Evolutionary conservation across 1,140 invertebrate genomes (phyloP).

Genomic region (Idris sp.): DNA sequence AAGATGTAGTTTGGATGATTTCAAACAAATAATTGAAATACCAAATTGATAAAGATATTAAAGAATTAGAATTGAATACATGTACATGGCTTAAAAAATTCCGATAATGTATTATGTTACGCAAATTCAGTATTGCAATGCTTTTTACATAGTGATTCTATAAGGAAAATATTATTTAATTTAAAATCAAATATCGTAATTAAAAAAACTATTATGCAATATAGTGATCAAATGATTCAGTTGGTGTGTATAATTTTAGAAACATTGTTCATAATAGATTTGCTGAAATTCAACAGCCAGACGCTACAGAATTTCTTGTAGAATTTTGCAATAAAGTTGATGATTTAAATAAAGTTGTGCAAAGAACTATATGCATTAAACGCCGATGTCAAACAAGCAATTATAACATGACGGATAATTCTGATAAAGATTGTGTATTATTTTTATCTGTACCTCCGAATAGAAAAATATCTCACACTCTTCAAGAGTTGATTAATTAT

Average conservation of each 20-base stretch:
- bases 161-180: neutral
- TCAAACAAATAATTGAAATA: too few species aligned
- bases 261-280: neutral
- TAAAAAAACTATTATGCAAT: neutral
- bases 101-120: slow-evolving; percentile 7
- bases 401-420: neutral
- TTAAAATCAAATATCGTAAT: slow-evolving; percentile 1
- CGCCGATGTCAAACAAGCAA: neutral
- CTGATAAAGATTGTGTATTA: neutral
- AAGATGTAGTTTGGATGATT: too few species aligned
- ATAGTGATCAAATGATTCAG: neutral
- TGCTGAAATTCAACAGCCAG: neutral
- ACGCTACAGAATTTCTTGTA: neutral
- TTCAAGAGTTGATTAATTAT: slow-evolving; percentile 4
- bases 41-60: too few species aligned
- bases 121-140: slow-evolving; percentile 9
- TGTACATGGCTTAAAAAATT: too few species aligned
- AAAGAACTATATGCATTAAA: neutral
- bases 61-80: too few species aligned
- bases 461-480: neutral
- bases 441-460: neutral
- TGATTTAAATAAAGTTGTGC: neutral
- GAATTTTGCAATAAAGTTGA: slow-evolving; percentile 4
- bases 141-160: slow-evolving; percentile 8
- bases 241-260: neutral